Conservation (phyloP, 2,888 invertebrate genomes). For the Sphaerophoria rueppellii region DNA sequence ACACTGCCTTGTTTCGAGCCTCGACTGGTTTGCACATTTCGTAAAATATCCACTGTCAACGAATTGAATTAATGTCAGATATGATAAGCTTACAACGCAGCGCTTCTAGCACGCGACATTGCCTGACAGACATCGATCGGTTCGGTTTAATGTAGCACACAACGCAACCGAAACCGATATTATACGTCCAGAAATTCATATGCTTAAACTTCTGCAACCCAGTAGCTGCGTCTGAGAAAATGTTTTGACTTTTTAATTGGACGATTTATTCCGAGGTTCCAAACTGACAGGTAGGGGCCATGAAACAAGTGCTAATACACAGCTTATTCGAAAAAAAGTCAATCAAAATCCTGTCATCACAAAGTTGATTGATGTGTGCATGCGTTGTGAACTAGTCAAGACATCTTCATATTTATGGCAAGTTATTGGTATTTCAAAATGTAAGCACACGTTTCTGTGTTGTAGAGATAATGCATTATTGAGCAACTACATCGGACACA, state of each 20-base stretch:
- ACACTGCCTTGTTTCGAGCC: not conserved
- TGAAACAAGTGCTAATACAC: conserved; percentile 5
- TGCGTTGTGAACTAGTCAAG: no score
- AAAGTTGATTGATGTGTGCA: no score
- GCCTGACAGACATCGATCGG: conserved; percentile 37
- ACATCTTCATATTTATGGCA: no score
- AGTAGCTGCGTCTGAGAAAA: not conserved
- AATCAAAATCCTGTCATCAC: no score
- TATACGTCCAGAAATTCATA: not conserved
- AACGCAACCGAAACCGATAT: not conserved
- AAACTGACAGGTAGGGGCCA: not conserved
- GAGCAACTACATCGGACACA: no score
- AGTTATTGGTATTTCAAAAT: no score
- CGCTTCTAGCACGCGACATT: conserved; percentile 37
- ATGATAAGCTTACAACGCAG: conserved; percentile 5
- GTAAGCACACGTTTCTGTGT: no score
- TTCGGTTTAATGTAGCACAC: not conserved
- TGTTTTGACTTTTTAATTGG: not conserved
- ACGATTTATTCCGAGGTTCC: not conserved
- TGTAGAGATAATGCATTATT: no score
- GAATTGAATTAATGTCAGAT: conserved; percentile 29
- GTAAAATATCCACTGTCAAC: conserved; percentile 24
- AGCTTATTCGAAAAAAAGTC: not conserved
- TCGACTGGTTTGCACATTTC: not conserved
- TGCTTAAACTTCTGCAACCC: not conserved